A percentile compares a stretch with the other conserved stretches of the same genome.
phyloP scores from a whole-genome alignment of 2,888 invertebrate species.

The Tromatobia lineatoria region DNA sequence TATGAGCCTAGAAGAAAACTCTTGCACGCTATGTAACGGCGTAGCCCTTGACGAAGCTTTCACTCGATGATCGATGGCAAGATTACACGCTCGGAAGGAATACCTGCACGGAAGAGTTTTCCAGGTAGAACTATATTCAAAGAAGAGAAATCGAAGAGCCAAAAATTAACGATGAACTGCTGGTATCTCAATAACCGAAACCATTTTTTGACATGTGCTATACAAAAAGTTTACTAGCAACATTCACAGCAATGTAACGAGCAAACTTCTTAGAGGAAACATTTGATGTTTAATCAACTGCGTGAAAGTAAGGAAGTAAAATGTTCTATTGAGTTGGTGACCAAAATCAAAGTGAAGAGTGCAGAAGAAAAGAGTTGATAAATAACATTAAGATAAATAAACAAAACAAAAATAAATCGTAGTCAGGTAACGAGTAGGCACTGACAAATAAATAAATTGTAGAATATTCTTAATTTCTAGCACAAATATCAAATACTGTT shows the following conservation, averaged over 20 bases:
- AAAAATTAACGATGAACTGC: neutral
- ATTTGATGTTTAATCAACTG: no score
- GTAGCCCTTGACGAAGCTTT: constrained; percentile 50
- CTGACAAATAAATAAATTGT: no score
- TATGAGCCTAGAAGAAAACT: constrained; percentile 25
- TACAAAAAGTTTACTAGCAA: constrained; percentile 40
- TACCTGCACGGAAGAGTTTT: constrained; percentile 35
- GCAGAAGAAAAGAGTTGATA: no score
- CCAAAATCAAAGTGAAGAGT: no score
- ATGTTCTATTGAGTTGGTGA: no score
- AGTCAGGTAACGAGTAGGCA: no score
- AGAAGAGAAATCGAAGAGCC: neutral
- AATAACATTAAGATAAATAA: no score
- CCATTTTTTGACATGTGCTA: constrained; percentile 19
- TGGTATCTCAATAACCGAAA: constrained; percentile 11
- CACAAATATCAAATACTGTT: no score
- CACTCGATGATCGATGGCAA: constrained; percentile 63
- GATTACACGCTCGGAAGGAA: constrained; percentile 36
- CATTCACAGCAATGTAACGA: constrained; percentile 5
- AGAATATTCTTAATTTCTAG: no score
- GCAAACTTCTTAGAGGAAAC: no score
- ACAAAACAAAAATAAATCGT: no score
- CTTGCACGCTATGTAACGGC: constrained; percentile 39
- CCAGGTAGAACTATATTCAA: constrained; percentile 37
- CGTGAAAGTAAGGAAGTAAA: no score